phyloP scores from a whole-genome alignment of 2,797 vertebrate genomes.

The Pseudochromis fuscus region DNA sequence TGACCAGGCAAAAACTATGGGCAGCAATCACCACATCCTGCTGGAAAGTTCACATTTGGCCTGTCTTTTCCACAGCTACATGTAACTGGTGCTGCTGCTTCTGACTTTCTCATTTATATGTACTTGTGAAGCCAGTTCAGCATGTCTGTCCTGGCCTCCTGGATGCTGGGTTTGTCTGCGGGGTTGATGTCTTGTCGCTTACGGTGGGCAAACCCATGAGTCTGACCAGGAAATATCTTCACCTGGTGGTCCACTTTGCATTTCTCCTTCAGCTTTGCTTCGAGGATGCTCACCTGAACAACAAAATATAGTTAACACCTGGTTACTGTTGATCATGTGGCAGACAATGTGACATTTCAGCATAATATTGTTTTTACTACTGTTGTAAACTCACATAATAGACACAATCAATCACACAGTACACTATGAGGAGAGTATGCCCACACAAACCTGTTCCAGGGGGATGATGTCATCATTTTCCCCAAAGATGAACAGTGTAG shows the following conservation, averaged over 20 bases:
- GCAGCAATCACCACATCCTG: too few species aligned
- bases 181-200: conserved; percentile 90
- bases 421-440: too few species aligned
- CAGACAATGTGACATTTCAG: background rate
- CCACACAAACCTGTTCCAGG: conserved; percentile 80
- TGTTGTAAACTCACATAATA: background rate
- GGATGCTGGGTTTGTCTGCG: conserved; percentile 86
- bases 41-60: background rate
- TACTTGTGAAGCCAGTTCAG: conserved; percentile 92
- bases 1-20: too few species aligned
- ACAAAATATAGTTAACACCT: background rate
- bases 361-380: background rate
- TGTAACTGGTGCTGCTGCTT: background rate
- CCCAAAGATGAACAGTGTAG: conserved; percentile 89
- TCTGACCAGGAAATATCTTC: conserved; percentile 93
- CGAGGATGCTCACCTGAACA: conserved; percentile 85
- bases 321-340: background rate
- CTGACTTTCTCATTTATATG: conserved; percentile 71
- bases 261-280: conserved; percentile 87
- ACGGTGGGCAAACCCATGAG: conserved; percentile 94
- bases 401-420: too few species aligned
- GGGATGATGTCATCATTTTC: conserved; percentile 86
- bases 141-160: conserved; percentile 89
- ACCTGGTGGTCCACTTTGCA: conserved; percentile 88
- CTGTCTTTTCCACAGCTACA: background rate